Percentiles rank a stretch among this genome's conserved stretches.
Conservation (phyloP, 2,113 vertebrate species). For the Cairina moschata region DNA sequence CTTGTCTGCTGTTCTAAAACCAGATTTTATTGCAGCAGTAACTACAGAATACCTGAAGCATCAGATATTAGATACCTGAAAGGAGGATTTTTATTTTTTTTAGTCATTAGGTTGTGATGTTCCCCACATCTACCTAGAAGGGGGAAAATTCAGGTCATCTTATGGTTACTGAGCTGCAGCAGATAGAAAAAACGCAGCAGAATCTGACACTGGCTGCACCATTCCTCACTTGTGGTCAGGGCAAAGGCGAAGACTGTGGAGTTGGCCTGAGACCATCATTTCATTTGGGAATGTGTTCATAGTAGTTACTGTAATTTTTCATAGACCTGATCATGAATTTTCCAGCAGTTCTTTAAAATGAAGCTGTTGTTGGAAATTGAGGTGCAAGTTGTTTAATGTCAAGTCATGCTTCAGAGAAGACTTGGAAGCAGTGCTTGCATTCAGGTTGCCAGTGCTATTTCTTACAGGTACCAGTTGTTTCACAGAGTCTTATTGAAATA, state of each 20-base stretch:
- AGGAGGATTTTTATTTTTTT: fast-evolving
- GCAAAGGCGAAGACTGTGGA: neutral
- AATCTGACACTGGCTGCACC: neutral
- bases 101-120: neutral
- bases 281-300: neutral
- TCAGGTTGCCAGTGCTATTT: neutral
- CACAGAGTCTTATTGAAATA: neutral
- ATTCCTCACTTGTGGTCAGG: neutral
- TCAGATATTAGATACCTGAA: neutral
- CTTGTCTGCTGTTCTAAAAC: neutral
- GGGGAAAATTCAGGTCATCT: neutral
- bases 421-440: neutral
- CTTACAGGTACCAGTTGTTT: neutral
- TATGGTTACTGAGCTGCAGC: neutral
- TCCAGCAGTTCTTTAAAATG: slow-evolving; percentile 27
- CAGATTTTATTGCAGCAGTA: neutral
- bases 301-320: slow-evolving; percentile 9
- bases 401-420: neutral
- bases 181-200: neutral
- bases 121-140: neutral
- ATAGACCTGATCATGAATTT: neutral
- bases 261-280: neutral
- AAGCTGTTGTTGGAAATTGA: slow-evolving; percentile 17
- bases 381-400: neutral
- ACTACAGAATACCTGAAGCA: neutral